Evolutionary conservation across 1,140 invertebrate species (phyloP).

Genomic region (Monomorium pharaonis): DNA sequence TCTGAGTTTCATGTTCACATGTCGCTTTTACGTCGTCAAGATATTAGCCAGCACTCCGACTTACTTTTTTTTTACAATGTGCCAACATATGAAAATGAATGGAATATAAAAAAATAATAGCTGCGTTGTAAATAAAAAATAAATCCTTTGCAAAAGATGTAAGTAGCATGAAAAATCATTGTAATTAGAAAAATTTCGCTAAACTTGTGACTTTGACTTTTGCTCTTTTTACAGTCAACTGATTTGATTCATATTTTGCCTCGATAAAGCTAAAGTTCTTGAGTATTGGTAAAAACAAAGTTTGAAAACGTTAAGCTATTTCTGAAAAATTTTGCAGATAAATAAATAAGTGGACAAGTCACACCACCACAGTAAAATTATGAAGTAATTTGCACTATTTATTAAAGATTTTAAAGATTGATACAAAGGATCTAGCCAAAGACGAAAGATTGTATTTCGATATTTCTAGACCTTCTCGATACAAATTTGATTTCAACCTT

Average conservation of each 20-base stretch:
- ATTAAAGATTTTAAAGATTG: not conserved
- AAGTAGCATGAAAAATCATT: no score
- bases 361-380: no score
- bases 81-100: not conserved
- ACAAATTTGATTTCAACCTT: not conserved
- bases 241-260: no score
- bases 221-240: no score
- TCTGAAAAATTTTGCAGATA: no score
- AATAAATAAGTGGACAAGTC: no score
- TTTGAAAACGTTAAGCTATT: no score
- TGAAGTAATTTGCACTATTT: no score
- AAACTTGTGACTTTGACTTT: no score
- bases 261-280: no score
- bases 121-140: not conserved
- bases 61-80: not conserved
- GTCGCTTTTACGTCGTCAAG: slow-evolving; percentile 12
- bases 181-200: no score
- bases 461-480: not conserved
- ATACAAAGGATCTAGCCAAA: not conserved
- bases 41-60: not conserved
- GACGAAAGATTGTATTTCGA: not conserved
- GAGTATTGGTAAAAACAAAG: no score
- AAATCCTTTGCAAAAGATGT: not conserved
- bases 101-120: not conserved
- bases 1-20: not conserved